phyloP scores from a whole-genome alignment of 2,888 invertebrate genomes.

The Bruchidius siliquastri region DNA sequence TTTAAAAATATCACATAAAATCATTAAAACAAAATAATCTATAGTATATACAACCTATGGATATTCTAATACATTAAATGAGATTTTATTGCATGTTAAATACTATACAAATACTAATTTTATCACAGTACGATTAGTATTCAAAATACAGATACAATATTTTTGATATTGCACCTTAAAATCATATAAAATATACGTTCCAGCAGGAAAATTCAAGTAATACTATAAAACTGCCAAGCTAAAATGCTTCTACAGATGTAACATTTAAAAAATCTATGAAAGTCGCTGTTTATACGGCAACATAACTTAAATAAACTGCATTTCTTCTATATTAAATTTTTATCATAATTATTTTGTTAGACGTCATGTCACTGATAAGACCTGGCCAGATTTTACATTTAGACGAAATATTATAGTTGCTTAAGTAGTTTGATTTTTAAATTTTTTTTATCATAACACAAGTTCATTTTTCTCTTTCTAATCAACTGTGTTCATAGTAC shows the following conservation, averaged over 20 bases:
- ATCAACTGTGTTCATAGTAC: no score
- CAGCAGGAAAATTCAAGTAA: not conserved
- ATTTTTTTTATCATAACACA: no score
- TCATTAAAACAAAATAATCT: not conserved
- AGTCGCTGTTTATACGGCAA: no score
- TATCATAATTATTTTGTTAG: not conserved
- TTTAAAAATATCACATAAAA: not conserved
- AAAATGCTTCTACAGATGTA: not conserved
- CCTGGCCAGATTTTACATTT: no score
- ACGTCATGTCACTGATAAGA: not conserved
- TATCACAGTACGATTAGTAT: constrained; percentile 19
- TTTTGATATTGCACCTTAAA: not conserved
- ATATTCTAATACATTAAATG: not conserved
- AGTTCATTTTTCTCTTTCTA: no score
- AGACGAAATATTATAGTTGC: no score
- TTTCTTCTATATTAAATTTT: no score
- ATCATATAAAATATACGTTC: not conserved
- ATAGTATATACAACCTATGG: not conserved
- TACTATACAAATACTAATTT: constrained; percentile 13
- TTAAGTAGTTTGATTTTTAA: no score
- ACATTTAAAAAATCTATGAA: no score
- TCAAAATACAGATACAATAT: not conserved
- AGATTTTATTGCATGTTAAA: not conserved
- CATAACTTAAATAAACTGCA: no score
- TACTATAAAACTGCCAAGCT: not conserved